These are phyloP conservation scores for Hyalella azteca DNA, from an alignment of 2,888 invertebrate genomes.

Conservation along the genomic window DNA sequence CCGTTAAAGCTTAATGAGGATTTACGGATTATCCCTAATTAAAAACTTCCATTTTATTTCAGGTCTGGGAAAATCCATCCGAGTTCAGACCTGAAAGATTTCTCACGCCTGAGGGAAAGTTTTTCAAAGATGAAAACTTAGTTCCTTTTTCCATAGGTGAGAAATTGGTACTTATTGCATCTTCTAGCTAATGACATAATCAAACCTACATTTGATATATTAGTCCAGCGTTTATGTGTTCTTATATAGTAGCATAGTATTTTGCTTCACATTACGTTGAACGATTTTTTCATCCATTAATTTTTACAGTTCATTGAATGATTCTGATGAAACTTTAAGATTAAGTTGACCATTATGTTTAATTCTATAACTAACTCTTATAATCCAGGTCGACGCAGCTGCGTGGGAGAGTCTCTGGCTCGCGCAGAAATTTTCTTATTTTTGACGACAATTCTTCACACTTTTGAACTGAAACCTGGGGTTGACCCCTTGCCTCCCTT, in stretches of 20 bases:
- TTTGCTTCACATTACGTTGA: too few species aligned
- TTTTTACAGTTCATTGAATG: too few species aligned
- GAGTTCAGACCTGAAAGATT: slow-evolving; percentile 52
- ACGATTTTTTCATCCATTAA: too few species aligned
- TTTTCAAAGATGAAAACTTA: slow-evolving; percentile 44
- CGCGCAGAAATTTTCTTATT: slow-evolving; percentile 15
- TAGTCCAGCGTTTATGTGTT: too few species aligned
- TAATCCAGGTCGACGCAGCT: not conserved
- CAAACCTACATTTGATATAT: too few species aligned
- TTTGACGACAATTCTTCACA: not conserved
- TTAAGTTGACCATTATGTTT: too few species aligned
- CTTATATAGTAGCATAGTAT: too few species aligned
- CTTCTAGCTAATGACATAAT: too few species aligned
- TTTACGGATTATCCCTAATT: too few species aligned
- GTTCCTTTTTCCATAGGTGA: slow-evolving; percentile 50
- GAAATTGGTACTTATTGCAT: too few species aligned
- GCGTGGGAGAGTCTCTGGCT: slow-evolving; percentile 9
- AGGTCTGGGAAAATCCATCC: slow-evolving; percentile 53
- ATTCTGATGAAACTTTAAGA: too few species aligned
- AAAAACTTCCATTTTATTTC: not conserved
- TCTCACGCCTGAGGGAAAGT: slow-evolving; percentile 42
- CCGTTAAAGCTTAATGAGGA: too few species aligned
- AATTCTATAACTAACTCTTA: not conserved
- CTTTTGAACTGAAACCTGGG: not conserved
- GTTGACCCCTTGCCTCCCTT: not conserved